A percentile compares a stretch with the other conserved stretches of the same genome.
These are phyloP conservation scores for Montipora capitata DNA, from an alignment of 92 coral and sea anemone genomes.

Conservation along the genomic window DNA sequence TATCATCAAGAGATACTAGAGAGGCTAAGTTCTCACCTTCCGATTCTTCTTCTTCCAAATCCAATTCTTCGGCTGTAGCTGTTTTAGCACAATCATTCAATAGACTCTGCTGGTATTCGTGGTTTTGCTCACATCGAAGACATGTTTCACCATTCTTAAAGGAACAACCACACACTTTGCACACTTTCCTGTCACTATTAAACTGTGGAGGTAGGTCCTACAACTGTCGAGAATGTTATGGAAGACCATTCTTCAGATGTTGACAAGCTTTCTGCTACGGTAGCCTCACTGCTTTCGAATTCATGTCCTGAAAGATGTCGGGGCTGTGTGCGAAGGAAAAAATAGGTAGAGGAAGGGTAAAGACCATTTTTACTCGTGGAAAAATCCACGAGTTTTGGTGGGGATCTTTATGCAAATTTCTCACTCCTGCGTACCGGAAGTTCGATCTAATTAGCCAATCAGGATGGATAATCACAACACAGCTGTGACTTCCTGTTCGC, in stretches of 20 bases:
- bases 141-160: too few relatives aligned
- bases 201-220: neutral
- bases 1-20: neutral
- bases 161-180: neutral
- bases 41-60: too few relatives aligned
- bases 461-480: too few relatives aligned
- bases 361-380: neutral
- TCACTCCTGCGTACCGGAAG: too few relatives aligned
- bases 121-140: neutral
- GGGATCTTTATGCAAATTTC: too few relatives aligned
- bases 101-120: neutral
- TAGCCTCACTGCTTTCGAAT: too few relatives aligned
- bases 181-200: neutral
- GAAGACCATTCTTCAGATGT: neutral
- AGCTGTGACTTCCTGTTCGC: too few relatives aligned
- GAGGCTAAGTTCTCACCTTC: neutral
- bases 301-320: too few relatives aligned
- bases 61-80: neutral
- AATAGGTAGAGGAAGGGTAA: too few relatives aligned
- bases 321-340: too few relatives aligned
- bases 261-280: neutral
- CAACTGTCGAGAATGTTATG: neutral
- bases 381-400: conserved; percentile 26
- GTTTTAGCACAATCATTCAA: neutral
- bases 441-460: too few relatives aligned